Evolutionary conservation across 2,888 invertebrate species (phyloP).

Genomic region (Diplazon laetatorius): DNA sequence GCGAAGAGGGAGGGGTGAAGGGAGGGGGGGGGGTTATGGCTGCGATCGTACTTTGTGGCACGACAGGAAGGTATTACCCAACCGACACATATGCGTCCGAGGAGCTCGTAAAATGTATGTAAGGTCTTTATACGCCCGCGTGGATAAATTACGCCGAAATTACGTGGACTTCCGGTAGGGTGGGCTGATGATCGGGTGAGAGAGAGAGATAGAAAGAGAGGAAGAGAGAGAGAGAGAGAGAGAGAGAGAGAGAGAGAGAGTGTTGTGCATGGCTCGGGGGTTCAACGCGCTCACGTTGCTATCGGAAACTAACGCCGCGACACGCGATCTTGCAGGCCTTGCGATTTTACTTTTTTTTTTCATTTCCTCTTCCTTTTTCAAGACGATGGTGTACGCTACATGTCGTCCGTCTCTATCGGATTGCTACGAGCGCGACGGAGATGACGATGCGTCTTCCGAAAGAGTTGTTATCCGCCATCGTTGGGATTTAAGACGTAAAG

Average conservation of each 20-base stretch:
- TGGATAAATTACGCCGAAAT: conserved; percentile 62
- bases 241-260: conserved; percentile 14
- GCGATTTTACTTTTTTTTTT: conserved; percentile 29
- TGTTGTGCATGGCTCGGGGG: conserved; percentile 38
- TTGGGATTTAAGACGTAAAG: too few species aligned
- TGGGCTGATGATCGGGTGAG: conserved; percentile 22
- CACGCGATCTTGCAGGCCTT: conserved; percentile 42
- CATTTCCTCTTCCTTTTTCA: neutral
- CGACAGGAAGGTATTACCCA: conserved; percentile 25
- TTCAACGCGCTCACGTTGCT: conserved; percentile 53
- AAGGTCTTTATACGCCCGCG: conserved; percentile 60
- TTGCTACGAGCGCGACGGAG: neutral
- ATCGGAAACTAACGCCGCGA: conserved; percentile 50
- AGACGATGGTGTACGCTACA: too few species aligned
- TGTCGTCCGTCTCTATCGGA: neutral
- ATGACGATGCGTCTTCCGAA: neutral
- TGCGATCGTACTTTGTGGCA: neutral
- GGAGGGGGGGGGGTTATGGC: too few species aligned
- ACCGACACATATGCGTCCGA: conserved; percentile 10
- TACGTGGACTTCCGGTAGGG: conserved; percentile 61
- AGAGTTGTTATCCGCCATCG: too few species aligned
- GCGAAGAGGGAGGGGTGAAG: too few species aligned
- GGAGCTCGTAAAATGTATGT: conserved; percentile 40
- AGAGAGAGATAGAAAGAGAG: too few species aligned
- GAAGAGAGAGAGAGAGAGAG: too few species aligned